Evolutionary conservation across 2,888 invertebrate genomes (phyloP).

Genomic region (Chalcis sispes): DNA sequence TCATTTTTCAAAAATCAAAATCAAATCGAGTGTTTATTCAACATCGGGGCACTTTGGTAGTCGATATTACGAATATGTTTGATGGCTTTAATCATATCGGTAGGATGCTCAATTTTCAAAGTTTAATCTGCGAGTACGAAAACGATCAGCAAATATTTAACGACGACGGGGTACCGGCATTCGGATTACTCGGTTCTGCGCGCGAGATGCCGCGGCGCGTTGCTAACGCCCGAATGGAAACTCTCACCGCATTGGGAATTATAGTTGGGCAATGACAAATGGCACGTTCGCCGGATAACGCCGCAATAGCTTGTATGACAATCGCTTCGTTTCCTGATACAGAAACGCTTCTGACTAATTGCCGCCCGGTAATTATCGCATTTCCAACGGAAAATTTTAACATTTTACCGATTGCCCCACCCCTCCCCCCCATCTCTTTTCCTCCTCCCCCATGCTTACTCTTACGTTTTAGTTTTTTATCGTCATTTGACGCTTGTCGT

Average conservation of each 20-base stretch:
- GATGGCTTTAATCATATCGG: slow-evolving; percentile 18
- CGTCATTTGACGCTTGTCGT: too few relatives aligned
- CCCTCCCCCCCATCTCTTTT: too few relatives aligned
- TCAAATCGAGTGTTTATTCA: neutral
- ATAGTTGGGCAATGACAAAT: slow-evolving; percentile 41
- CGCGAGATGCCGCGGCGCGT: neutral
- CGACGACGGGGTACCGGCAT: neutral
- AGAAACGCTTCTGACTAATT: slow-evolving; percentile 29
- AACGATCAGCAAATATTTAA: slow-evolving; percentile 52
- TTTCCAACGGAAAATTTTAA: slow-evolving; percentile 27
- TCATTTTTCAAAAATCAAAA: too few relatives aligned
- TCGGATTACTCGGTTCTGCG: slow-evolving; percentile 9
- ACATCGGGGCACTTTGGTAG: neutral
- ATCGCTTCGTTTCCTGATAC: slow-evolving; percentile 18
- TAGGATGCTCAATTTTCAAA: slow-evolving; percentile 35
- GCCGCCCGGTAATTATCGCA: slow-evolving; percentile 27
- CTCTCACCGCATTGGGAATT: slow-evolving; percentile 43
- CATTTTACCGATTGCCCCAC: too few relatives aligned
- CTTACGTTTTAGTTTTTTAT: neutral
- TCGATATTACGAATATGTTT: slow-evolving; percentile 1
- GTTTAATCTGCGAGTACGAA: slow-evolving; percentile 24
- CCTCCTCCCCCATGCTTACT: too few relatives aligned
- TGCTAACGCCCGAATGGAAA: slow-evolving; percentile 14
- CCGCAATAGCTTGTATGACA: slow-evolving; percentile 16
- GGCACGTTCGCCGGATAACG: slow-evolving; percentile 19